Conservation (phyloP, 2,888 invertebrate genomes). For the Philaethria dido region DNA sequence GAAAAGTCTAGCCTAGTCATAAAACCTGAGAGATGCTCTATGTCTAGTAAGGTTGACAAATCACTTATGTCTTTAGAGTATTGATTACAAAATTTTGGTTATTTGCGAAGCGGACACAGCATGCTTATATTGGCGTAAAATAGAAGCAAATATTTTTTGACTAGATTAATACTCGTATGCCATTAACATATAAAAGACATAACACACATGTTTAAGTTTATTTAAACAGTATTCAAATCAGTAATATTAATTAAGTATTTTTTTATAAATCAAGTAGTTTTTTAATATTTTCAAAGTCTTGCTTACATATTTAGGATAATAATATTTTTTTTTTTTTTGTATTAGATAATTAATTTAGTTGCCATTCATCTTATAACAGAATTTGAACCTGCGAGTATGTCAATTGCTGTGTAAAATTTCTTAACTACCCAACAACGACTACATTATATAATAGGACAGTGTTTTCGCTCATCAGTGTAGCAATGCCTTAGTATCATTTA, state of each 20-base stretch:
- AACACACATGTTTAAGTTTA: not conserved
- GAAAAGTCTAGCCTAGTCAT: too few relatives aligned
- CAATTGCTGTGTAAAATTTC: not conserved
- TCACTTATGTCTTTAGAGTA: not conserved
- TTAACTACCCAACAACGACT: constrained; percentile 45
- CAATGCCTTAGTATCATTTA: constrained; percentile 70
- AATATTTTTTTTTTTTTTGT: too few relatives aligned
- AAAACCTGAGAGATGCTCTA: too few relatives aligned
- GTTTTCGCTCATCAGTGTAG: constrained; percentile 66
- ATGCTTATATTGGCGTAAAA: too few relatives aligned
- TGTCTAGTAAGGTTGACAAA: not conserved
- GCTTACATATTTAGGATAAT: too few relatives aligned
- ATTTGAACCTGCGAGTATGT: not conserved
- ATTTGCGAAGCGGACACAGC: too few relatives aligned
- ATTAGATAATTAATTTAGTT: not conserved
- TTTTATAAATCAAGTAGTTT: not conserved
- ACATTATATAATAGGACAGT: constrained; percentile 65
- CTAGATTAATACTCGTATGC: not conserved
- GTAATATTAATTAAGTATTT: not conserved
- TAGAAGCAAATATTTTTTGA: not conserved
- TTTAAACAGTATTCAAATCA: not conserved
- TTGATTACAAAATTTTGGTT: not conserved
- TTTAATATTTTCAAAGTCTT: too few relatives aligned
- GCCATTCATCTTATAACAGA: too few relatives aligned
- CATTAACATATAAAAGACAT: not conserved